Conservation (phyloP, 92 coral and sea anemone genomes). For the Isaurus tuberculatus region DNA sequence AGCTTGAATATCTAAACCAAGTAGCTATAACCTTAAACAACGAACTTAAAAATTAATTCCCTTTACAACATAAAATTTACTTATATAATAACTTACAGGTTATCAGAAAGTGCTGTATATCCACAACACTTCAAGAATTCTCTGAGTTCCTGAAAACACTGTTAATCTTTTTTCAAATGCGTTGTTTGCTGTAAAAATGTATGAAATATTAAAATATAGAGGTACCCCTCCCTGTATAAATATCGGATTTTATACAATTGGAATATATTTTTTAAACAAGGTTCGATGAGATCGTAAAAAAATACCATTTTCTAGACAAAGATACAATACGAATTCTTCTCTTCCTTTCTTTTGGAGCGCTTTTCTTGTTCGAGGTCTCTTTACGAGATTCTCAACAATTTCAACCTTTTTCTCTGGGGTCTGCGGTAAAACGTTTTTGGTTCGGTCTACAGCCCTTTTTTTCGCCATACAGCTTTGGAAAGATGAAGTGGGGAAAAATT, state of each 20-base stretch:
- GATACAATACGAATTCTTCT: no score
- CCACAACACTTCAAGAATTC: constrained; percentile 9
- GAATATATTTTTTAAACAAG: no score
- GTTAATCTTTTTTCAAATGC: constrained; percentile 23
- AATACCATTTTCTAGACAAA: no score
- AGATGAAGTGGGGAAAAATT: neutral
- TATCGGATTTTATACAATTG: no score
- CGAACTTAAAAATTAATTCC: constrained; percentile 15
- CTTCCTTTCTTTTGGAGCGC: constrained; percentile 1
- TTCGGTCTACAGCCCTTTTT: constrained; percentile 42
- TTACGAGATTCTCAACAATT: constrained; percentile 44
- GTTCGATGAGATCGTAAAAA: no score
- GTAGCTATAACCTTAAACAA: constrained; percentile 38
- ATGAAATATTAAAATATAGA: constrained; percentile 37
- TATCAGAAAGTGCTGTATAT: constrained; percentile 10
- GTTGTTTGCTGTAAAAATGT: constrained; percentile 30
- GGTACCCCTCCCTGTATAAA: constrained; percentile 27
- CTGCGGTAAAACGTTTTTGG: constrained; percentile 29
- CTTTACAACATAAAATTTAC: neutral
- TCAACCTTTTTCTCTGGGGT: constrained; percentile 43
- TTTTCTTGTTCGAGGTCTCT: constrained; percentile 42
- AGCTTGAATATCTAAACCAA: constrained; percentile 15
- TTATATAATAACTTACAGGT: constrained; percentile 26
- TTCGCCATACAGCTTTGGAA: constrained; percentile 49
- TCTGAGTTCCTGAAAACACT: constrained; percentile 34